phyloP scores from a whole-genome alignment of 2,888 invertebrate genomes.

The Dryocosmus kuriphilus region DNA sequence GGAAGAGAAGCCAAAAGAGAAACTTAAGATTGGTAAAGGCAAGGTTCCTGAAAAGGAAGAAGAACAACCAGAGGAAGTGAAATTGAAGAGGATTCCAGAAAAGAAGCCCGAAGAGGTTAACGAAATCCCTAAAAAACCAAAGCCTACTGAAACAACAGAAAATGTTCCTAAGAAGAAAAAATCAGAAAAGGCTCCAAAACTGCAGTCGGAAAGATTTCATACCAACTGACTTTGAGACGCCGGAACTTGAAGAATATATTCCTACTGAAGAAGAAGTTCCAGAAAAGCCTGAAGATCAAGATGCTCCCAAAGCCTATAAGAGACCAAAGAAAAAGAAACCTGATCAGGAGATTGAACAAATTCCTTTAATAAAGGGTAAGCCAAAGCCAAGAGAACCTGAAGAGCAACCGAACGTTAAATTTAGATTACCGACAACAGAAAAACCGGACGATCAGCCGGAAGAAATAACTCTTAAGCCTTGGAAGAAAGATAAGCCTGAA shows the following conservation, averaged over 20 bases:
- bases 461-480: slow-evolving; percentile 72
- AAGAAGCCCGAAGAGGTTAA: slow-evolving; percentile 69
- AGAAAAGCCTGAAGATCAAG: slow-evolving; percentile 69
- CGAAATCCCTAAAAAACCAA: slow-evolving; percentile 66
- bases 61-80: slow-evolving; percentile 69
- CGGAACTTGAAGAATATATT: slow-evolving; percentile 73
- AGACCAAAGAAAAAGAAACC: slow-evolving; percentile 71
- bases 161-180: slow-evolving; percentile 65
- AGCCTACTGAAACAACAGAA: slow-evolving; percentile 63
- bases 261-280: slow-evolving; percentile 69
- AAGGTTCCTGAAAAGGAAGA: slow-evolving; percentile 68
- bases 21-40: slow-evolving; percentile 72
- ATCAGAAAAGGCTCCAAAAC: slow-evolving; percentile 64
- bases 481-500: slow-evolving; percentile 70
- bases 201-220: slow-evolving; percentile 71
- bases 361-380: slow-evolving; percentile 72
- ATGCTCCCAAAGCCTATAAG: too few species aligned
- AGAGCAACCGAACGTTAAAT: too few species aligned
- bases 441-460: slow-evolving; percentile 62
- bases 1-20: slow-evolving; percentile 67
- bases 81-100: slow-evolving; percentile 74
- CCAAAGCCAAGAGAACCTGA: too few species aligned
- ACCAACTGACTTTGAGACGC: slow-evolving; percentile 71
- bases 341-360: slow-evolving; percentile 71
- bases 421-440: too few species aligned